Percentiles rank a stretch among this genome's conserved stretches.
These are phyloP conservation scores for Parnassius smintheus DNA, from an alignment of 2,888 invertebrate genomes.

Conservation along the genomic window DNA sequence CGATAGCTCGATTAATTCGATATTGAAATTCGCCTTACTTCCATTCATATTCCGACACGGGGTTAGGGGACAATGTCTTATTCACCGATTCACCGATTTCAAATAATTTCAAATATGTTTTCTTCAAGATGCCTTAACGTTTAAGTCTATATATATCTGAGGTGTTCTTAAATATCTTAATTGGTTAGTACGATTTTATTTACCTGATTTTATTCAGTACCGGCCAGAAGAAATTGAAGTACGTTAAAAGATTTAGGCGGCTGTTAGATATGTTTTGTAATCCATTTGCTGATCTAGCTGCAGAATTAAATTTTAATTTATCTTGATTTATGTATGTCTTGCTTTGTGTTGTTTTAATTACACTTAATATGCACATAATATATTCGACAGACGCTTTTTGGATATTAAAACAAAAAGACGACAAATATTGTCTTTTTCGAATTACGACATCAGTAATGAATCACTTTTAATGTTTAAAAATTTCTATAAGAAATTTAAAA, in stretches of 20 bases:
- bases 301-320: neutral
- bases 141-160: conserved; percentile 6
- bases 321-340: no score
- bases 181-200: conserved; percentile 14
- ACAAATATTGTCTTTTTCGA: no score
- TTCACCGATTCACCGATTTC: no score
- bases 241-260: conserved; percentile 5
- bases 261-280: neutral
- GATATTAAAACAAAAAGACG: no score
- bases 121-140: conserved; percentile 3
- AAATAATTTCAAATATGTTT: neutral
- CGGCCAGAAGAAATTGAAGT: conserved; percentile 2
- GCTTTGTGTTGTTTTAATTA: no score
- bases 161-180: conserved; percentile 5
- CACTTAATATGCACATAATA: no score
- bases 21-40: neutral
- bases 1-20: no score
- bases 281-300: neutral
- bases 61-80: no score
- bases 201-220: conserved; percentile 16
- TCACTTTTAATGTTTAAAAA: no score
- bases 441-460: no score
- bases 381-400: no score
- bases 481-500: no score
- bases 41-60: neutral